Evolutionary conservation across 2,113 vertebrate genomes (phyloP).

Genomic region (Syngnathus scovelli): DNA sequence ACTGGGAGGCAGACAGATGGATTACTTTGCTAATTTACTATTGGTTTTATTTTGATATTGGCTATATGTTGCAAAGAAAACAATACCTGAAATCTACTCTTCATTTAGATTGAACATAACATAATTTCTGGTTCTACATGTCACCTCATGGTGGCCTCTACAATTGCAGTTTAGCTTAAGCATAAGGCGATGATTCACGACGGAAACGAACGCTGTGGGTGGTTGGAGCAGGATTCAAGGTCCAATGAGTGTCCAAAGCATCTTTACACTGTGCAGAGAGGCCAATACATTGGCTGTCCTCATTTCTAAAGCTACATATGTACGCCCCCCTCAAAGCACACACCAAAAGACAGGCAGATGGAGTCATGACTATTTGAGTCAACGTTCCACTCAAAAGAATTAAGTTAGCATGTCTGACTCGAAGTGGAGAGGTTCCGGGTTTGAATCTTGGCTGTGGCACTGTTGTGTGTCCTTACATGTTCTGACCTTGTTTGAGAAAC

Average conservation of each 20-base stretch:
- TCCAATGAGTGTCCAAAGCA: slow-evolving; percentile 10
- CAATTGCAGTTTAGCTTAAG: not conserved
- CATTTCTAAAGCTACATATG: not conserved
- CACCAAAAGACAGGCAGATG: not conserved
- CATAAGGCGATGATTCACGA: not conserved
- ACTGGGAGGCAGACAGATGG: not conserved
- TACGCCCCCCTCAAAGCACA: not conserved
- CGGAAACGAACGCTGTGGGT: slow-evolving; percentile 4
- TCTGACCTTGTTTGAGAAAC: not conserved
- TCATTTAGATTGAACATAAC: not conserved
- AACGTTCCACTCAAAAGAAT: not conserved
- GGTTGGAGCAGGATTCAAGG: slow-evolving; percentile 8
- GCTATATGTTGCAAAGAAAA: not conserved
- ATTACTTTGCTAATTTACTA: not conserved
- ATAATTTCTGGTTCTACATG: not conserved
- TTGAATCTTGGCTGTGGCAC: not conserved
- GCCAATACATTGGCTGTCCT: not conserved
- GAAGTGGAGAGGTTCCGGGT: not conserved
- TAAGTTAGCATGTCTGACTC: not conserved
- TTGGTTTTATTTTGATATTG: not conserved
- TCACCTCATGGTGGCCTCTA: slow-evolving; percentile 1
- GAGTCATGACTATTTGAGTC: not conserved
- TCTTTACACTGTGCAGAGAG: slow-evolving; percentile 2
- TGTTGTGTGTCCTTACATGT: not conserved
- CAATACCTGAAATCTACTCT: not conserved